Base-by-base conservation (phyloP, 1,140 invertebrate species). In the Drosophila nigrodunni region DNA sequence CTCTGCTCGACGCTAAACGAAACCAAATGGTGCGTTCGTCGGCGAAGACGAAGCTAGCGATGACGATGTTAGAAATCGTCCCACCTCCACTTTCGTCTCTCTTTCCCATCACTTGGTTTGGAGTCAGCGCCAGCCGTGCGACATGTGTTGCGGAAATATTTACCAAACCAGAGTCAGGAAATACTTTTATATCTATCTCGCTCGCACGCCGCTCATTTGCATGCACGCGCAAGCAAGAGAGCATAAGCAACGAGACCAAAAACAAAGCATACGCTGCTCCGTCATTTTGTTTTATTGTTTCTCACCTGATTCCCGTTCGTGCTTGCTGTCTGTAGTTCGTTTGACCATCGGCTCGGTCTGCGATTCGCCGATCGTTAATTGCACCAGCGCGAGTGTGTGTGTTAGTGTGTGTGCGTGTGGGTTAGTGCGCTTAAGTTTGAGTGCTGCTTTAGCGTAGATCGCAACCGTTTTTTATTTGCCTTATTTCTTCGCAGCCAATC, bases 91-190 rank as follows among this genome's bases (percentile, higher is more conserved):
- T 30, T 30, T 4, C 25, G 25, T 30, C 25, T 30, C 25, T 2
- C 25, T 30, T 30, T 30, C 18, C 39, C 21, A 18, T 13, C 25
- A 2, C 59, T 21, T 35, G n/a, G 25, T 10, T 8, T 21, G 7
- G 25, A n/a, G 30, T 11, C 41, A 60, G 62, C 52, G 55, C 68
- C 86, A 87, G 72, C 79, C 62, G 71, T 50, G 66, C 80, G 80
- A 89, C 85, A 89, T 89, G 78, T 89, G 85, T 89, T 89, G 80
- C 85, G 85, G 85, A 89, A 89, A 89, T 89, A 85, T 85, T 89
- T 83, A 74, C 75, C 73, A 78, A 89, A 78, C 68, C 64, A 78
- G 41, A 67, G 49, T 78, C 72, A 55, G 75, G 50, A 80, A 88
- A 80, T 73, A 60, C 41, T 61, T 59, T 43, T 47, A 61, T 44